A percentile compares a stretch with the other conserved stretches of the same genome.
phyloP scores from a whole-genome alignment of 2,797 vertebrate genomes.

The Hypotaenidia okinawae region DNA sequence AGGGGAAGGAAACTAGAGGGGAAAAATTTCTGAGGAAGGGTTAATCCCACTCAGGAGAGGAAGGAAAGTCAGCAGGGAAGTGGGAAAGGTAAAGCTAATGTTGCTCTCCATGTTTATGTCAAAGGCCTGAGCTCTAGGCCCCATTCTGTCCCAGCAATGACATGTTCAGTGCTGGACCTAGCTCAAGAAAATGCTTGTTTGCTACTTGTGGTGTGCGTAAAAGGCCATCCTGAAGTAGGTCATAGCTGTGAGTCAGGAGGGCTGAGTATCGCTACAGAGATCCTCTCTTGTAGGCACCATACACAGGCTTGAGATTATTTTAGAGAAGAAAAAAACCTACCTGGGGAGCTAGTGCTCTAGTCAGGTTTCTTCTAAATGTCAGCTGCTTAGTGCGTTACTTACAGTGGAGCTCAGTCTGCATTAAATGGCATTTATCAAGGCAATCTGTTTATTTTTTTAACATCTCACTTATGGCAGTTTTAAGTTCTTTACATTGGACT shows the following conservation, averaged over 20 bases:
- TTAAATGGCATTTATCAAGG: constrained; percentile 56
- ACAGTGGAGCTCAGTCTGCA: neutral
- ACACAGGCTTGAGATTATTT: constrained; percentile 15
- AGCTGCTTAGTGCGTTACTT: constrained; percentile 23
- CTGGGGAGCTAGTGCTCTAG: constrained; percentile 16
- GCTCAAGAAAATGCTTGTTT: neutral
- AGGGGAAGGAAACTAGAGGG: neutral
- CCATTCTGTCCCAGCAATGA: neutral
- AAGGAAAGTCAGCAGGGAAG: neutral
- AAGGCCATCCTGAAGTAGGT: constrained; percentile 46
- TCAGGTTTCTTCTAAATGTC: constrained; percentile 34
- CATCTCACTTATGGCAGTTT: constrained; percentile 66
- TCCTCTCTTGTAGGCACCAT: neutral
- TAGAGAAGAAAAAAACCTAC: constrained; percentile 9
- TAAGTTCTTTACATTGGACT: constrained; percentile 62
- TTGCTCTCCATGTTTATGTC: neutral
- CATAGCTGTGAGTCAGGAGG: neutral
- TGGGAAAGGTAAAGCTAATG: neutral
- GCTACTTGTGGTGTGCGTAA: neutral
- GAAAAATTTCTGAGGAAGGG: neutral
- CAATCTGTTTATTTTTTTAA: constrained; percentile 63
- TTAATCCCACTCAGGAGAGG: neutral
- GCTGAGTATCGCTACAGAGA: neutral
- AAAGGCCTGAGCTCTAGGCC: neutral
- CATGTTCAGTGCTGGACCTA: neutral